phyloP scores from a whole-genome alignment of 2,113 vertebrate genomes.

The Brachionichthys hirsutus region DNA sequence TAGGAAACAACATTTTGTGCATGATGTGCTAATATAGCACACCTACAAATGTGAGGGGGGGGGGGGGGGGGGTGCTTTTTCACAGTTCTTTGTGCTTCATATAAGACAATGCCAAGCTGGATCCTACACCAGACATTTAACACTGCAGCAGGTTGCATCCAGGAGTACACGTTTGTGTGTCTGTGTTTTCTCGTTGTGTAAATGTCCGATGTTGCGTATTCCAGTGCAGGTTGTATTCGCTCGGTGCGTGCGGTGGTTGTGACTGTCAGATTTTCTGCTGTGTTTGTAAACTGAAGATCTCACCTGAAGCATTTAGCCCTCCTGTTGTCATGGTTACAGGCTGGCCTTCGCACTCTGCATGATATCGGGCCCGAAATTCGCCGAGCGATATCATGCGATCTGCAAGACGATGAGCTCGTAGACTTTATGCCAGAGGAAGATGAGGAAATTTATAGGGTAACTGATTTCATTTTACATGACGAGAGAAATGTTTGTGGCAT shows the following conservation, averaged over 20 bases:
- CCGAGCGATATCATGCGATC: constrained; percentile 98
- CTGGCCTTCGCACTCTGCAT: constrained; percentile 98
- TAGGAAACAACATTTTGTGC: constrained; percentile 36
- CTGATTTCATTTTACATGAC: constrained; percentile 64
- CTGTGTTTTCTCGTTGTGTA: constrained; percentile 59
- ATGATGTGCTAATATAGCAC: constrained; percentile 14
- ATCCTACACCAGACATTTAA: constrained; percentile 18
- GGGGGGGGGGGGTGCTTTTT: constrained; percentile 3
- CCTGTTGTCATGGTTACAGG: constrained; percentile 91
- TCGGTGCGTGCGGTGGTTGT: constrained; percentile 52
- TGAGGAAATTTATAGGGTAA: constrained; percentile 99
- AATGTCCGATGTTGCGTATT: constrained; percentile 55
- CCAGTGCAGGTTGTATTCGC: constrained; percentile 55
- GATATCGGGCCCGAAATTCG: constrained; percentile 99
- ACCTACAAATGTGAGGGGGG: constrained; percentile 7
- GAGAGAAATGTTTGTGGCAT: constrained; percentile 38
- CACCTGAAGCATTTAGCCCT: constrained; percentile 70
- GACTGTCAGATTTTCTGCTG: constrained; percentile 44
- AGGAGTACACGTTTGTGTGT: constrained; percentile 68
- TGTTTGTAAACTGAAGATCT: constrained; percentile 52
- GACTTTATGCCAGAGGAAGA: constrained; percentile 94
- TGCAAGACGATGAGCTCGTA: constrained; percentile 98
- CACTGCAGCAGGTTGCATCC: constrained; percentile 34
- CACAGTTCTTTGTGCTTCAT: background rate
- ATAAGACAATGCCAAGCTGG: constrained; percentile 31